Percentiles rank a stretch among this genome's conserved stretches.
Conservation (phyloP, 1,140 invertebrate species). For the Drosophila bocki region DNA sequence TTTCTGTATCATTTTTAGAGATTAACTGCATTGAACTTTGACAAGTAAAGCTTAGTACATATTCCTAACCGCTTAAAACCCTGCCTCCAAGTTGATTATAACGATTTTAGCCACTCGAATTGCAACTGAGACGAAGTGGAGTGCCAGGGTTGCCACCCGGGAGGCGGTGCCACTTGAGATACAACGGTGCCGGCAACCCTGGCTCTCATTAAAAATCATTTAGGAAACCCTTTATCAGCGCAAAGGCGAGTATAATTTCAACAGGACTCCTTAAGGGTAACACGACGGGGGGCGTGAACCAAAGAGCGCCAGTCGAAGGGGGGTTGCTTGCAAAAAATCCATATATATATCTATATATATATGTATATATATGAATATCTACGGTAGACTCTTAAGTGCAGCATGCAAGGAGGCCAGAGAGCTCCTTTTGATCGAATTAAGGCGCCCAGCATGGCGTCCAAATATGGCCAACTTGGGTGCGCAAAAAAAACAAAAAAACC, state of each 20-base stretch:
- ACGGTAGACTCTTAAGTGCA: constrained; percentile 18
- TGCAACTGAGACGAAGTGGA: constrained; percentile 34
- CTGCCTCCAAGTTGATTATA: not conserved
- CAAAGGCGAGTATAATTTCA: constrained; percentile 38
- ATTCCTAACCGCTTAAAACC: too few species aligned
- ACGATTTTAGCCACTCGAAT: constrained; percentile 13
- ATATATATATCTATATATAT: not conserved
- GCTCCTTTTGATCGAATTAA: constrained; percentile 77
- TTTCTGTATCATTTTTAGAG: not conserved
- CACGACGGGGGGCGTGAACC: constrained; percentile 54
- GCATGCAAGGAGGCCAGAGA: constrained; percentile 13
- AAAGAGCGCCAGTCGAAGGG: not conserved
- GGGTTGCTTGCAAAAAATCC: not conserved
- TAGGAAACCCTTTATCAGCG: constrained; percentile 69
- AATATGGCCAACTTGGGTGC: constrained; percentile 77
- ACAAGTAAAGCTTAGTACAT: too few species aligned
- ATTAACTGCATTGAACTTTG: not conserved
- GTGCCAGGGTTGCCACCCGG: constrained; percentile 20
- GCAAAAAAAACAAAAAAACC: not conserved
- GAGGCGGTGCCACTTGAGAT: constrained; percentile 28
- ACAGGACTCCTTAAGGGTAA: constrained; percentile 59
- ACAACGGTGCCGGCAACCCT: constrained; percentile 32
- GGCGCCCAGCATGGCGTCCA: constrained; percentile 75
- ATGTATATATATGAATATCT: not conserved
- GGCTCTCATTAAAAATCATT: constrained; percentile 73